phyloP scores from a whole-genome alignment of 2,888 invertebrate species.

The Callosobruchus maculatus region DNA sequence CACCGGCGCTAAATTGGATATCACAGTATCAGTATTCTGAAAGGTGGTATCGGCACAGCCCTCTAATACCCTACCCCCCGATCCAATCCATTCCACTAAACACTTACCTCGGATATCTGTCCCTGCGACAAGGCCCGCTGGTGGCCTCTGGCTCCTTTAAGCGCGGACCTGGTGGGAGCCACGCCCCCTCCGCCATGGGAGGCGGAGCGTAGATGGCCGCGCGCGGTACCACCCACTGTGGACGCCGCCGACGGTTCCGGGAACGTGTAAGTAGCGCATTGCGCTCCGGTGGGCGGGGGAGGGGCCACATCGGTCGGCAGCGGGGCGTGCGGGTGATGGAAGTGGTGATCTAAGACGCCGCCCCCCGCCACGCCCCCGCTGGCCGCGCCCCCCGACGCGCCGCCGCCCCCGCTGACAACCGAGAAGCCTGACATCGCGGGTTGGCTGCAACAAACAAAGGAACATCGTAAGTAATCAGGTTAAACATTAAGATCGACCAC shows the following conservation, averaged over 20 bases:
- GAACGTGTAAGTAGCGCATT: conserved; percentile 47
- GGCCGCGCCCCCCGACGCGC: conserved; percentile 5
- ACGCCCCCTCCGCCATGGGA: conserved; percentile 59
- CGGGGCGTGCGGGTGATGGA: conserved; percentile 2
- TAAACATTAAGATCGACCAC: no score
- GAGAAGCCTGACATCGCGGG: conserved; percentile 66
- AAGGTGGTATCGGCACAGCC: no score
- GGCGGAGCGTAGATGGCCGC: conserved; percentile 75
- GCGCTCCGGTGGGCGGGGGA: conserved; percentile 21
- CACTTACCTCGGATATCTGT: conserved; percentile 64
- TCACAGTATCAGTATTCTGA: no score
- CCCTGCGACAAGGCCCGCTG: conserved; percentile 83
- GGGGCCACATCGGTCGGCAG: conserved; percentile 6
- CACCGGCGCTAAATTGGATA: no score
- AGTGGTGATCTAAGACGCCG: conserved; percentile 26
- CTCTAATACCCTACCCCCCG: no score
- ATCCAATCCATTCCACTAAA: no score
- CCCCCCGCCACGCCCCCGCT: conserved; percentile 51
- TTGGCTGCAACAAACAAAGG: conserved; percentile 52
- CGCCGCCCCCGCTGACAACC: conserved; percentile 48
- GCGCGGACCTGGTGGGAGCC: conserved; percentile 57
- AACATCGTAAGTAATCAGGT: not conserved
- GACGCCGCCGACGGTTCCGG: conserved; percentile 32
- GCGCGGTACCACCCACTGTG: conserved; percentile 12
- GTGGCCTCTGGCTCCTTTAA: conserved; percentile 58